Evolutionary conservation across 2,797 vertebrate species (phyloP).

Genomic region (Pteropus rufus): DNA sequence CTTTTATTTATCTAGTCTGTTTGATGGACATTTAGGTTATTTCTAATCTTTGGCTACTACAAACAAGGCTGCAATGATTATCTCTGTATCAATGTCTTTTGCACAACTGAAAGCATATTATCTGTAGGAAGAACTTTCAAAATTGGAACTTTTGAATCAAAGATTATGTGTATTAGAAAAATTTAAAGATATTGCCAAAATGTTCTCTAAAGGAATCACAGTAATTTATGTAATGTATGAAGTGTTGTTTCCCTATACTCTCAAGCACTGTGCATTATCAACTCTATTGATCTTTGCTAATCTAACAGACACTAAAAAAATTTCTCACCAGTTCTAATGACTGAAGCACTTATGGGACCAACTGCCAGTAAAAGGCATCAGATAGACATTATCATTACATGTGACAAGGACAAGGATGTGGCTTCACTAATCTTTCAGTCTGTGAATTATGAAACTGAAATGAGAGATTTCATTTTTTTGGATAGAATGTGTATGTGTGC

Average conservation of each 20-base stretch:
- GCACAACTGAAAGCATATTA: background rate
- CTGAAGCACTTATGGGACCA: background rate
- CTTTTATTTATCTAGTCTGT: background rate
- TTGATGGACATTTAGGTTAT: background rate
- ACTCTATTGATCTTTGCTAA: background rate
- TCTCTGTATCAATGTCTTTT: background rate
- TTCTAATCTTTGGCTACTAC: background rate
- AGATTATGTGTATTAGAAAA: background rate
- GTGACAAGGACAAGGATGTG: background rate
- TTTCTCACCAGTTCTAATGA: background rate
- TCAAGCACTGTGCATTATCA: background rate
- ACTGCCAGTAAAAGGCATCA: background rate
- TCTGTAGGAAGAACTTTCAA: background rate
- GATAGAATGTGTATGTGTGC: background rate
- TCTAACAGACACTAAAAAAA: background rate
- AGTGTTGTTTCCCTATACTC: background rate
- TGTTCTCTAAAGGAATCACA: background rate
- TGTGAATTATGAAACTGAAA: background rate
- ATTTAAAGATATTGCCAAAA: background rate
- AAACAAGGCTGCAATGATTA: background rate
- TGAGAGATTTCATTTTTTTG: background rate
- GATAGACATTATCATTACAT: background rate
- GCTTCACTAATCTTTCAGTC: background rate
- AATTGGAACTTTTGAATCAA: background rate
- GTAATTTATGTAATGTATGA: background rate